Percentiles rank a stretch among this genome's conserved stretches.
Conservation (phyloP, 2,888 invertebrate species). For the Merodon equestris region DNA sequence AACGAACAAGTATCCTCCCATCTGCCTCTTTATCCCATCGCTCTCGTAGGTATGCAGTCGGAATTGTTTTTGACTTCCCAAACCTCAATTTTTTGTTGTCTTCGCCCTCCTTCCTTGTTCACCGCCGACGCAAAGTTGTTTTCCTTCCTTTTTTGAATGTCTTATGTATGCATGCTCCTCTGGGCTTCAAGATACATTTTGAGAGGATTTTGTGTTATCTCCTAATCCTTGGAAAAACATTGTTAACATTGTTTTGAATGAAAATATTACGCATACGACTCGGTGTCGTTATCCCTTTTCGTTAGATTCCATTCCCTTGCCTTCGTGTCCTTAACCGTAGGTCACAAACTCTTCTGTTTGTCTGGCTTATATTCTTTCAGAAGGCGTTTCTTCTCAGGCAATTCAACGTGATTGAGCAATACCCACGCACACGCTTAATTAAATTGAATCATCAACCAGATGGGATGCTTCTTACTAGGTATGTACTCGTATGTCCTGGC, state of each 20-base stretch:
- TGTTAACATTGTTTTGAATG: slow-evolving; percentile 41
- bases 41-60: too few relatives aligned
- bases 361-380: neutral
- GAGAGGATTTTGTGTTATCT: slow-evolving; percentile 22
- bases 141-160: too few relatives aligned
- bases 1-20: too few relatives aligned
- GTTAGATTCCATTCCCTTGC: slow-evolving; percentile 1
- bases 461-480: too few relatives aligned
- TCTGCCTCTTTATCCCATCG: too few relatives aligned
- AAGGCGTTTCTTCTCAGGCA: slow-evolving; percentile 9
- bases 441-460: slow-evolving; percentile 33
- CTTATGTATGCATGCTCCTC: too few relatives aligned
- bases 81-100: slow-evolving; percentile 4
- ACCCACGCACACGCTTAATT: slow-evolving; percentile 38
- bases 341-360: too few relatives aligned
- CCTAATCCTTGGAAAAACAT: slow-evolving; percentile 31
- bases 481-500: too few relatives aligned
- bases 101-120: neutral
- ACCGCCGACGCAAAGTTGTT: too few relatives aligned
- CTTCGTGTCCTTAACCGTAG: neutral
- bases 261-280: slow-evolving; percentile 49
- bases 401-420: slow-evolving; percentile 51
- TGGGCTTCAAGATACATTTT: slow-evolving; percentile 1
- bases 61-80: too few relatives aligned
- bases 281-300: neutral